Evolutionary conservation across 1,140 invertebrate species (phyloP).

Genomic region (Steinernema khuongi): DNA sequence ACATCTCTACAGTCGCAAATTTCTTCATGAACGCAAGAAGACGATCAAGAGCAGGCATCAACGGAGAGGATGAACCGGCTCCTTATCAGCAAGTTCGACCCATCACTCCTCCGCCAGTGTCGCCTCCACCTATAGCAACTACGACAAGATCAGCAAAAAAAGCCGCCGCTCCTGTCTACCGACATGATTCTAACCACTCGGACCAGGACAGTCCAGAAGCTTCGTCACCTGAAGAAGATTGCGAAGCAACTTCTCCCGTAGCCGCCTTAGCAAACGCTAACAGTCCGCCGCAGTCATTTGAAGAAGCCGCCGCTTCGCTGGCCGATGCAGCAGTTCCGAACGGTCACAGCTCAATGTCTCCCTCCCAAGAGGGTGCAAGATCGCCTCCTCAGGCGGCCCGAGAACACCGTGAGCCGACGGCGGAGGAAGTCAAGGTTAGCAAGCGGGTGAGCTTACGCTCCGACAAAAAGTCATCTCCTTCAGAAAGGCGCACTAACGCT

Average conservation of each 20-base stretch:
- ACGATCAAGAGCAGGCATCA: slow-evolving; percentile 60
- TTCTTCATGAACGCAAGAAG: slow-evolving; percentile 99
- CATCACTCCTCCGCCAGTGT: neutral
- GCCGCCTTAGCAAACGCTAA: neutral
- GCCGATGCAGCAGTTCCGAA: neutral
- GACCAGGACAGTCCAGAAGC: neutral
- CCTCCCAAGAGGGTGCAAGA: neutral
- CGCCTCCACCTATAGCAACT: neutral
- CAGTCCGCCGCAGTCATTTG: neutral
- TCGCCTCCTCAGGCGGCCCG: neutral
- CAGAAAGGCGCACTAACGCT: slow-evolving; percentile 11
- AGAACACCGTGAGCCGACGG: slow-evolving; percentile 6
- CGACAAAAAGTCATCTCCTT: slow-evolving; percentile 1
- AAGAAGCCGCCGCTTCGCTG: neutral
- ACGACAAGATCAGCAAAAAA: neutral
- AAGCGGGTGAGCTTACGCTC: neutral
- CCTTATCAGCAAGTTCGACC: slow-evolving; percentile 40
- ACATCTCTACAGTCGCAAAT: slow-evolving; percentile 95
- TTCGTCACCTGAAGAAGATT: neutral
- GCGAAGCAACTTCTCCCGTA: neutral
- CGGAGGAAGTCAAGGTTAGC: slow-evolving; percentile 6
- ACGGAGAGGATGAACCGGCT: slow-evolving; percentile 32
- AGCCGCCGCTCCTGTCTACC: neutral
- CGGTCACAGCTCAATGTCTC: neutral
- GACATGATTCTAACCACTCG: neutral